Conservation (phyloP, 2,888 invertebrate genomes). For the Fabriciana adippe region DNA sequence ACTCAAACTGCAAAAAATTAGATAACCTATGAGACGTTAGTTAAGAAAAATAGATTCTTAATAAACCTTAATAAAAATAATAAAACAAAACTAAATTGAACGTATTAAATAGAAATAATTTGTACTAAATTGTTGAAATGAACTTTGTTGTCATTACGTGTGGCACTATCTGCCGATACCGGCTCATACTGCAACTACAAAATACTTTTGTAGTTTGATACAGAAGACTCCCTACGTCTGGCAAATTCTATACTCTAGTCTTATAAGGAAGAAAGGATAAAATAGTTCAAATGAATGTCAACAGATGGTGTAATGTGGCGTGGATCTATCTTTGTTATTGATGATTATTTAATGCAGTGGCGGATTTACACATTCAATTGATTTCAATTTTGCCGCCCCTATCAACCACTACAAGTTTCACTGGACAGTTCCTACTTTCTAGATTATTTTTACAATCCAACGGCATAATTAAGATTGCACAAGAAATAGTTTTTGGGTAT, state of each 20-base stretch:
- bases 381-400: too few relatives aligned
- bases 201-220: neutral
- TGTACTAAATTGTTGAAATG: constrained; percentile 53
- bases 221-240: neutral
- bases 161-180: constrained; percentile 26
- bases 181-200: constrained; percentile 17
- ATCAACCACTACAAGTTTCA: too few relatives aligned
- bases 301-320: neutral
- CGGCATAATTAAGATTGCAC: too few relatives aligned
- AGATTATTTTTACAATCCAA: too few relatives aligned
- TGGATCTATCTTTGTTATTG: too few relatives aligned
- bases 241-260: neutral
- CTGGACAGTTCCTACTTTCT: too few relatives aligned
- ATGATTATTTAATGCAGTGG: too few relatives aligned
- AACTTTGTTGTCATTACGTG: constrained; percentile 34
- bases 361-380: too few relatives aligned
- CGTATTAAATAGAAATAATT: constrained; percentile 52
- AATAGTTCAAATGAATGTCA: neutral
- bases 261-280: too few relatives aligned
- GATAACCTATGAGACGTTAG: constrained; percentile 28
- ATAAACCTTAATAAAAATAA: constrained; percentile 24
- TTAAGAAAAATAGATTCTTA: constrained; percentile 29
- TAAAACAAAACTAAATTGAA: constrained; percentile 25
- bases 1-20: constrained; percentile 4
- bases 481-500: too few relatives aligned